Base-by-base conservation (phyloP, 2,113 vertebrate genomes). In the Climacteris rufus region DNA sequence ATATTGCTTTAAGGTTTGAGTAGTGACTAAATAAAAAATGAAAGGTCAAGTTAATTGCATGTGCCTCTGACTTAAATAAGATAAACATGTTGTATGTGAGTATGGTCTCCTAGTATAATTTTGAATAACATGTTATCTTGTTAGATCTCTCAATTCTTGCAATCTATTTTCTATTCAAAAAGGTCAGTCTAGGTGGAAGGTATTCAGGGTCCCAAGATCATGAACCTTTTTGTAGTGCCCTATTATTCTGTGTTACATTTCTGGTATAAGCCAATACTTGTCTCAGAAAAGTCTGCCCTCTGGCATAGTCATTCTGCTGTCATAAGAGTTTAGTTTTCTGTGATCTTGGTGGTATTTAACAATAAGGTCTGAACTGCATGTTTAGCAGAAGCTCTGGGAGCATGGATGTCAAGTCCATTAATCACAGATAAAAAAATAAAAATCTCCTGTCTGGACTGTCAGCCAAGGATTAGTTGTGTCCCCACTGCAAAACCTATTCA, bases 351-450 rank as follows among this genome's bases (percentile, higher is more conserved):
- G 97, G 96, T 97, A 98, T 98, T 98, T 98, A 98, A 97, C 96
- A 96, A 91, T 97, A 96, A 95, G 95, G 96, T 90, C 92, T 93
- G 92, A 97, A 92, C 95, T 94, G 90, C 81, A 75, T 96, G 93
- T 97, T 98, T 97, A 97, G 96, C 92, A 90, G 87, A 98, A 97
- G 97, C 93, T 97, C 92, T 96, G 89, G 94, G 91, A 97, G 97
- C 95, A 87, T 93, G 95, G 98, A 97, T 98, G 98, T 98, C 98
- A 98, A 97, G 96, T 97, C 96, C 97, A 98, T 98, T 98, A 98
- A 98, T 98, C 97, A 97, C 61, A 39, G 95, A 96, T 68, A 60
- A 96, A 98, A 98, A 96, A 86, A 59, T 8, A 77, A 94, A 95
- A 95, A 94, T 92, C 94, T 96, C 80, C 84, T 80, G 94, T 87